Conservation (phyloP, 1,140 invertebrate genomes). For the Zaprionus davidi region DNA sequence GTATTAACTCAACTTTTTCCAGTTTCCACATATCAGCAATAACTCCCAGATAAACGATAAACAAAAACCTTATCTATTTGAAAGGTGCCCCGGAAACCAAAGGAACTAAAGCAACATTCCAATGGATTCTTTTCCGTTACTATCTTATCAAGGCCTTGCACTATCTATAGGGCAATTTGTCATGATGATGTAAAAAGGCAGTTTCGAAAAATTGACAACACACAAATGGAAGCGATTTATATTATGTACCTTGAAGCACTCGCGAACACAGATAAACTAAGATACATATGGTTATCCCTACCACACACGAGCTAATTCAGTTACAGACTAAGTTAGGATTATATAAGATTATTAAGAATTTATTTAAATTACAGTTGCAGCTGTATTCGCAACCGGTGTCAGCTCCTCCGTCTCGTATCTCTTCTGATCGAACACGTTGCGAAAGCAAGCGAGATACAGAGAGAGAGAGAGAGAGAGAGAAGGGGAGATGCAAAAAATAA, state of each 20-base stretch:
- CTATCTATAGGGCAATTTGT: not conserved
- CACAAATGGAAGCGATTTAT: not conserved
- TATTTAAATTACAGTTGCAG: not conserved
- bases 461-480: conserved; percentile 4
- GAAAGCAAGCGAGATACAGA: not conserved
- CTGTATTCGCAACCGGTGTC: not conserved
- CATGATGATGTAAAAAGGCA: not conserved
- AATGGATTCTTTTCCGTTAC: not conserved
- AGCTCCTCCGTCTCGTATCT: not conserved
- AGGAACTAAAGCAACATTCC: not conserved
- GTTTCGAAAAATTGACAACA: conserved; percentile 1
- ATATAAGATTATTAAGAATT: conserved; percentile 2
- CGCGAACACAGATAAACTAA: too few species aligned
- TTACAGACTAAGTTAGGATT: not conserved
- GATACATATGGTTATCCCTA: not conserved
- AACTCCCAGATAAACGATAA: not conserved
- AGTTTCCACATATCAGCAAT: too few species aligned
- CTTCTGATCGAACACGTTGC: not conserved
- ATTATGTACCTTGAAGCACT: not conserved
- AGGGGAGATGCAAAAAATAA: not conserved
- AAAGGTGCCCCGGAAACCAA: not conserved
- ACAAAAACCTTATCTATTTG: not conserved
- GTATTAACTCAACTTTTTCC: too few species aligned
- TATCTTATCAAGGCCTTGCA: not conserved
- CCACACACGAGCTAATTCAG: not conserved